These are phyloP conservation scores for Amphipoea oculea DNA, from an alignment of 2,888 invertebrate genomes.

Conservation along the genomic window DNA sequence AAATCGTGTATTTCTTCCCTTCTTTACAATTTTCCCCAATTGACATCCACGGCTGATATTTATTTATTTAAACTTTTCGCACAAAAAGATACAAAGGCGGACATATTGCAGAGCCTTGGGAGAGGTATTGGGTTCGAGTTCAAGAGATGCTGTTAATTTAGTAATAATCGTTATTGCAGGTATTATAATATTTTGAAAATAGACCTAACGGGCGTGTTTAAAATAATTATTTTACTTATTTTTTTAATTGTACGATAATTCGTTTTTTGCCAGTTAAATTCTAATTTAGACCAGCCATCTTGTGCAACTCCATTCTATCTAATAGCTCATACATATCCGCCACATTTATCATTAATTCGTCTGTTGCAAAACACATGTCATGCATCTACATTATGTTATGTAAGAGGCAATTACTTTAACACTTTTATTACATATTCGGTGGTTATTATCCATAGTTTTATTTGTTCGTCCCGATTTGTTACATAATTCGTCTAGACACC, in stretches of 20 bases:
- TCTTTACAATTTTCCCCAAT: background rate
- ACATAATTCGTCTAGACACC: conserved; percentile 8
- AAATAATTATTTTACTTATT: background rate
- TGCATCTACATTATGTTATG: conserved; percentile 19
- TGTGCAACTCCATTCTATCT: conserved; percentile 28
- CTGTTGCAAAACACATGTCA: conserved; percentile 23
- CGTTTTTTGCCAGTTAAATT: background rate
- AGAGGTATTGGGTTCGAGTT: background rate
- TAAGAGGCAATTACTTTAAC: conserved; percentile 14
- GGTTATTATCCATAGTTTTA: conserved; percentile 19
- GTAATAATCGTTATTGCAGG: background rate
- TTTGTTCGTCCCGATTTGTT: conserved; percentile 19
- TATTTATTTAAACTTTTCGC: no score
- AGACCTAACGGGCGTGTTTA: background rate
- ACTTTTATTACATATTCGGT: conserved; percentile 23
- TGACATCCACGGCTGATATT: background rate
- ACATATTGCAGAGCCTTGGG: background rate
- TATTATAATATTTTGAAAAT: no score
- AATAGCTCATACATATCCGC: conserved; percentile 19
- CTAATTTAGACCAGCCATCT: background rate
- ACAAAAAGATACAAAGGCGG: no score
- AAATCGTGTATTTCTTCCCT: no score
- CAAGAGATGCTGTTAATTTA: background rate
- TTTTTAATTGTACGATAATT: background rate
- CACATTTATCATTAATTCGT: conserved; percentile 14